Base-by-base conservation (phyloP, 2,113 vertebrate genomes). In the Mesoclemmys tuberculata region DNA sequence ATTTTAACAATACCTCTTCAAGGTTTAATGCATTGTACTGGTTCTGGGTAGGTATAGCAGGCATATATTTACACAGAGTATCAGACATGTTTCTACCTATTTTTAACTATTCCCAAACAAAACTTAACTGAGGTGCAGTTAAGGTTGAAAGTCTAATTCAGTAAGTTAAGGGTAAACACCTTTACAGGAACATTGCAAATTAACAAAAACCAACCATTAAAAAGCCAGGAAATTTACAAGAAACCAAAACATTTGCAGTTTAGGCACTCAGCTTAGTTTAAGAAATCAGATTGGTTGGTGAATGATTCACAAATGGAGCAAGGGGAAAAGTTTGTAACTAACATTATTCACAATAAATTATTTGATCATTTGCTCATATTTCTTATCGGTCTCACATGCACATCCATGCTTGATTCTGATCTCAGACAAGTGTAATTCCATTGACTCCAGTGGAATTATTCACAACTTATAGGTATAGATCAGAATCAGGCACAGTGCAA, bases 321-420 rank as follows among this genome's bases (percentile, higher is more conserved):
- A 82, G 46, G 11, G 48, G 46, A 78, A 85, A 2, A 12, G 4
- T 51, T 41, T 44, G 41, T n/a, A 55, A 12, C 74, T 11, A 90
- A 26, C 64, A 87, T 52, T 7, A 6, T 80, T 3, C n/a, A 5
- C 6, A 27, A 85, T 51, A 0, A 4, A 4, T 29, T 14, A 41
- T 71, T 83, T 0, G 0, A 5, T 61, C 2, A 0, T 38, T 27
- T 86, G 4, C 4, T 44, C 0, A 1, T 52, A 92, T 89, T 88
- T 46, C 18, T 84, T 78, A n/a, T 71, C 12, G 87, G 21, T 75
- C 51, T 19, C 31, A 16, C 29, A 64, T 16, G 4, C 35, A 68
- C 14, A 61, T 61, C 8, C 18, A 21, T 68, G 8, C 64, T 68
- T n/a, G 64, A n/a, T 38, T 68, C n/a, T 35, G 35, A 68, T 68